These are phyloP conservation scores for Vidua macroura DNA, from an alignment of 2,113 vertebrate genomes.

Conservation along the genomic window DNA sequence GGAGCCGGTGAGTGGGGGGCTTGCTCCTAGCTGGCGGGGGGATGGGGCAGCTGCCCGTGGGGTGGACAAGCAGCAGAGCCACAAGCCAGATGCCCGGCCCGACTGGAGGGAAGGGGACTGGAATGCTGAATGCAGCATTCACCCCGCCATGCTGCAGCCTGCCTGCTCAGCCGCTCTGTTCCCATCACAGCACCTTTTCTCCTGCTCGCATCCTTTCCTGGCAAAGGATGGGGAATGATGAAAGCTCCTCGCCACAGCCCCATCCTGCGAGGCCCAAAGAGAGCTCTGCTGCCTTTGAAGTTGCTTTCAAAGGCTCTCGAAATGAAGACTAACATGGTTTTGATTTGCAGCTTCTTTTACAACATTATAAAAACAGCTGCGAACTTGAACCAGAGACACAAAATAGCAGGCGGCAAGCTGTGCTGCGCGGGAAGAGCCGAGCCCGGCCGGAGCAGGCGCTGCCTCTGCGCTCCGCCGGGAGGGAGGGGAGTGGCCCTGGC, in stretches of 20 bases:
- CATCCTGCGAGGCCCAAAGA: conserved; percentile 39
- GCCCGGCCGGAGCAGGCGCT: accelerated
- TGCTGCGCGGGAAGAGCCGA: accelerated
- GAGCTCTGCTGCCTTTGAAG: conserved; percentile 57
- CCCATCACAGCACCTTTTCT: background rate
- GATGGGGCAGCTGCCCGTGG: background rate
- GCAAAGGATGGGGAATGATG: background rate
- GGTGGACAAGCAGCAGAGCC: background rate
- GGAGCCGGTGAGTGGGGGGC: background rate
- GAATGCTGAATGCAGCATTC: background rate
- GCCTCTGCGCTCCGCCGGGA: accelerated
- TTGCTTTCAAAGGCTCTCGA: conserved; percentile 42
- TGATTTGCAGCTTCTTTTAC: conserved; percentile 71
- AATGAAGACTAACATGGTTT: conserved; percentile 49
- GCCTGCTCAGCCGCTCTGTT: background rate
- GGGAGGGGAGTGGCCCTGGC: background rate
- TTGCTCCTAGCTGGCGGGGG: background rate
- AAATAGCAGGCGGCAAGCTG: conserved; percentile 14
- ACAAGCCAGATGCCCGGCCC: background rate
- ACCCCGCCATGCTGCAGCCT: background rate
- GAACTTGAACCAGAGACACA: conserved; percentile 50
- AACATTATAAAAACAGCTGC: conserved; percentile 60
- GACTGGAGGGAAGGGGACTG: background rate
- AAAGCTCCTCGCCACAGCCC: conserved; percentile 22
- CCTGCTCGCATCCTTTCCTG: background rate